Conservation (phyloP, 1,140 invertebrate genomes). For the Pseudomyrmex sp. region DNA sequence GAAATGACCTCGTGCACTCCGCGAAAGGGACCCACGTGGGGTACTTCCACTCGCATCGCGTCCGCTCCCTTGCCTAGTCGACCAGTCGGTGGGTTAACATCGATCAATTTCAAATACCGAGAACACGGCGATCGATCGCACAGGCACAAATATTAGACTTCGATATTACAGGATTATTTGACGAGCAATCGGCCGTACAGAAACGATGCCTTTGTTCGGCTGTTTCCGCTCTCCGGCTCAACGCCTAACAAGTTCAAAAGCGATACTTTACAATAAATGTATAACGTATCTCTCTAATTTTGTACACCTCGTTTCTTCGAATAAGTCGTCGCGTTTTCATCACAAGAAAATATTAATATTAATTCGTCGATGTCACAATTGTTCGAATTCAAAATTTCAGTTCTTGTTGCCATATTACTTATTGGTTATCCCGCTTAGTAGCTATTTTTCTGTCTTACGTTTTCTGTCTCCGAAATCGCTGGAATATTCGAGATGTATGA, state of each 20-base stretch:
- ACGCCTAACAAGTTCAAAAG: neutral
- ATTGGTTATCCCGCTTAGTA: neutral
- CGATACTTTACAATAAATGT: neutral
- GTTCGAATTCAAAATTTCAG: neutral
- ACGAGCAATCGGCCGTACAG: slow-evolving; percentile 29
- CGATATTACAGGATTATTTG: slow-evolving; percentile 58
- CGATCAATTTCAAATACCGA: too few species aligned
- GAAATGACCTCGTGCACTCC: slow-evolving; percentile 5
- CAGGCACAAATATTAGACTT: slow-evolving; percentile 59
- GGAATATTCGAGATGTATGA: neutral
- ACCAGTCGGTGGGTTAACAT: slow-evolving; percentile 12
- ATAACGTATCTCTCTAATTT: neutral
- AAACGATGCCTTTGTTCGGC: slow-evolving; percentile 28
- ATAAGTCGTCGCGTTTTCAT: neutral
- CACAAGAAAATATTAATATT: neutral
- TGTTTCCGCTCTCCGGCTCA: neutral
- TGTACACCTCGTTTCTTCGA: neutral
- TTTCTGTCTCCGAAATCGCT: too few species aligned
- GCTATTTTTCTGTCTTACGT: too few species aligned
- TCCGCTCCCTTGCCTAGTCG: neutral
- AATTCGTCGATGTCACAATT: neutral
- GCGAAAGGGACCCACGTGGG: slow-evolving; percentile 14
- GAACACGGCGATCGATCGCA: too few species aligned
- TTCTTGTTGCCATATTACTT: neutral
- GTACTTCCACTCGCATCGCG: neutral